Percentiles rank a stretch among this genome's conserved stretches.
Evolutionary conservation across 2,888 invertebrate genomes (phyloP).

Genomic region (Andrena flavipes): DNA sequence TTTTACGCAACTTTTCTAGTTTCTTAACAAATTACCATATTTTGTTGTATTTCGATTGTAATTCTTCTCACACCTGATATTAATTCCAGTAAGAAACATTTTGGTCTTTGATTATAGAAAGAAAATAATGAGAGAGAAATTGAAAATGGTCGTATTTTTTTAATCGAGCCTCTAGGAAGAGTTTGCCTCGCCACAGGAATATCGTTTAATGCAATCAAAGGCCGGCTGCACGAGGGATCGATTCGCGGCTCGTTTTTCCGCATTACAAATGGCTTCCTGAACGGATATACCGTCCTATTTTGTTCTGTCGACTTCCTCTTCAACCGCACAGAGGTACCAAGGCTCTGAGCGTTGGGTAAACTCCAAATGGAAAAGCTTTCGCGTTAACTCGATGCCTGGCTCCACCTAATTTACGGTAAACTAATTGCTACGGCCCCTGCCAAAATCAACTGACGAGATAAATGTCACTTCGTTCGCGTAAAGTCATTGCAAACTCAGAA

Average conservation of each 20-base stretch:
- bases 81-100: background rate
- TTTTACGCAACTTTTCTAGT: no score
- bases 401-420: slow-evolving; percentile 45
- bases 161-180: background rate
- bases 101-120: background rate
- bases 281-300: slow-evolving; percentile 55
- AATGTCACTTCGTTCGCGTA: background rate
- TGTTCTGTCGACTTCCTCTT: slow-evolving; percentile 47
- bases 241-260: slow-evolving; percentile 49
- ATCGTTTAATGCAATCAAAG: slow-evolving; percentile 40
- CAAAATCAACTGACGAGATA: slow-evolving; percentile 37
- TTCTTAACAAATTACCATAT: no score
- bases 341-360: slow-evolving; percentile 45
- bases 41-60: no score
- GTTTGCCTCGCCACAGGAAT: slow-evolving; percentile 14
- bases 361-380: slow-evolving; percentile 55
- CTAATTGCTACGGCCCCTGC: slow-evolving; percentile 39
- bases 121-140: background rate
- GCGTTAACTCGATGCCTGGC: slow-evolving; percentile 33
- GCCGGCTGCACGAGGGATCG: slow-evolving; percentile 26
- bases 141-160: slow-evolving; percentile 6
- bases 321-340: background rate
- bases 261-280: slow-evolving; percentile 48
- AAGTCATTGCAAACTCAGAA: background rate
- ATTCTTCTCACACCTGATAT: no score